Conservation (phyloP, 2,888 invertebrate genomes). For the Megaustenia siamemsis region DNA sequence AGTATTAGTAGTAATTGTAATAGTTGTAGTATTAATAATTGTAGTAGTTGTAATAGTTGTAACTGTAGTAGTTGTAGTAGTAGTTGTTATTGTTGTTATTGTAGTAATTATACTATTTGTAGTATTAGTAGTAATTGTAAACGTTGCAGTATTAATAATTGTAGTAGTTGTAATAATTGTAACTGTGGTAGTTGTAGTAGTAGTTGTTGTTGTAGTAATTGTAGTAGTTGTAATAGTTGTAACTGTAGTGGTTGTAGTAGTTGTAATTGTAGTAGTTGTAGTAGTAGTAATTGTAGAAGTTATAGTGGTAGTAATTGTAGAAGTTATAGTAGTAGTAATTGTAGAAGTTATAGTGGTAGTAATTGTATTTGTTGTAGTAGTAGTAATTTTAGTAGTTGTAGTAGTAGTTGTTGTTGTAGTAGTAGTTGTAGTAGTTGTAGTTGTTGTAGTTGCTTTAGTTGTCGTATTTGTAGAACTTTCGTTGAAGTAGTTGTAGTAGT, state of each 20-base stretch:
- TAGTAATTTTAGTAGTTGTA: constrained; percentile 42
- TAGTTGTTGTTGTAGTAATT: neutral
- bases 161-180: constrained; percentile 5
- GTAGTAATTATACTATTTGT: constrained; percentile 6
- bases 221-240: neutral
- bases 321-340: constrained; percentile 44
- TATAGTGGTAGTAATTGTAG: constrained; percentile 50
- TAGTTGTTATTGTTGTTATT: neutral
- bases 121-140: constrained; percentile 16
- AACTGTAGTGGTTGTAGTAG: constrained; percentile 9
- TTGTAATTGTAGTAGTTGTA: constrained; percentile 27
- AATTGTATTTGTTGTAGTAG: constrained; percentile 46
- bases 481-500: too few species aligned
- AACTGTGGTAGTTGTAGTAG: constrained; percentile 6
- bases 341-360: constrained; percentile 49
- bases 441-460: too few species aligned
- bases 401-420: constrained; percentile 34
- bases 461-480: too few species aligned
- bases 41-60: neutral
- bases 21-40: neutral
- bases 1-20: constrained; percentile 28
- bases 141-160: constrained; percentile 6
- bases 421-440: constrained; percentile 7
- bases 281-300: constrained; percentile 46
- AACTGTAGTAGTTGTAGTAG: too few species aligned